Conservation (phyloP, 2,113 vertebrate species). For the Gambusia holbrooki region DNA sequence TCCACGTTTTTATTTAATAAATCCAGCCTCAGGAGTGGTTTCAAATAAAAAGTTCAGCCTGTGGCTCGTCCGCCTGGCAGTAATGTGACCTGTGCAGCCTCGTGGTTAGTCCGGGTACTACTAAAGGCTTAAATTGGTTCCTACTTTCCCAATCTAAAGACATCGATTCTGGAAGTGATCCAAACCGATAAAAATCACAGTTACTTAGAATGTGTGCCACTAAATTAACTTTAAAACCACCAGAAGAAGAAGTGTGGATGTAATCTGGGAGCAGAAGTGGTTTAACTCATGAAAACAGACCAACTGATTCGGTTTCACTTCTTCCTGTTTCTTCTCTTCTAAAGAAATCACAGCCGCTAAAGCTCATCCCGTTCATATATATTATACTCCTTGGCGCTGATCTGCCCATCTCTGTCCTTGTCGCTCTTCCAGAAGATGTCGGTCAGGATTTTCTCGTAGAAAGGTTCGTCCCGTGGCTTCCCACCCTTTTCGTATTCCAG, state of each 20-base stretch:
- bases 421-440: constrained; percentile 94
- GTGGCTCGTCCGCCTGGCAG: background rate
- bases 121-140: background rate
- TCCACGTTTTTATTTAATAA: background rate
- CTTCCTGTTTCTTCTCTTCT: background rate
- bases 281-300: too few relatives aligned
- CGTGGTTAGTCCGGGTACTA: too few relatives aligned
- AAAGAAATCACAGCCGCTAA: constrained; percentile 59
- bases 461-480: constrained; percentile 81
- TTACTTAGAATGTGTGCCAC: background rate
- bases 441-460: constrained; percentile 85
- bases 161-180: background rate
- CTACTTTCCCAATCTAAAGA: background rate
- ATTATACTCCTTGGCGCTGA: constrained; percentile 93
- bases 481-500: constrained; percentile 87
- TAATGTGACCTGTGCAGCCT: too few relatives aligned
- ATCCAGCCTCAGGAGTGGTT: background rate
- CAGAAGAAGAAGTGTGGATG: background rate
- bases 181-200: background rate
- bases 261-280: too few relatives aligned
- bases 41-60: background rate
- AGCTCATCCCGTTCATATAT: constrained; percentile 94
- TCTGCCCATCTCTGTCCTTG: constrained; percentile 84
- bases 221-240: background rate
- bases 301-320: background rate